These are phyloP conservation scores for Polydrusus tereticollis DNA, from an alignment of 2,888 invertebrate species.

Conservation along the genomic window DNA sequence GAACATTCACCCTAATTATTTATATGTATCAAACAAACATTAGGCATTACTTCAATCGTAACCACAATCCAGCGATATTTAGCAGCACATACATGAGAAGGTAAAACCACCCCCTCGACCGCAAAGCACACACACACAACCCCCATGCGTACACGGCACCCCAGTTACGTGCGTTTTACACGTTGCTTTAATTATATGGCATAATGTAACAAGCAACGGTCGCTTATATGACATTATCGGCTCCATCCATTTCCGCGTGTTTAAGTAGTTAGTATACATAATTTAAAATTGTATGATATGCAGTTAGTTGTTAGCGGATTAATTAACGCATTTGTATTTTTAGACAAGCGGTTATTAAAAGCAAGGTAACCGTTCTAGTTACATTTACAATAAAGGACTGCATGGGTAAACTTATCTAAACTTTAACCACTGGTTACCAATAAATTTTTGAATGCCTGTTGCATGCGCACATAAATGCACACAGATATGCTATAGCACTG, in stretches of 20 bases:
- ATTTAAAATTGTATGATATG: slow-evolving; percentile 12
- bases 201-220: slow-evolving; percentile 31
- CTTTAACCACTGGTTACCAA: too few relatives aligned
- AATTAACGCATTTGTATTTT: not conserved
- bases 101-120: slow-evolving; percentile 20
- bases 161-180: slow-evolving; percentile 27
- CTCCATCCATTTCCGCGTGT: slow-evolving; percentile 27
- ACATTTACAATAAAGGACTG: too few relatives aligned
- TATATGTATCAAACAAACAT: not conserved
- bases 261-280: slow-evolving; percentile 32
- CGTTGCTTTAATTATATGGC: slow-evolving; percentile 24
- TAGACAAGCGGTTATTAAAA: too few relatives aligned
- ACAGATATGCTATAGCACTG: too few relatives aligned
- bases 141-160: slow-evolving; percentile 11
- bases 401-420: too few relatives aligned
- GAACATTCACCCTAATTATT: too few relatives aligned
- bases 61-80: slow-evolving; percentile 14
- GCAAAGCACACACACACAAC: slow-evolving; percentile 19
- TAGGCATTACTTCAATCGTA: not conserved
- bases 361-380: too few relatives aligned
- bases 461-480: too few relatives aligned
- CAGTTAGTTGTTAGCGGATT: not conserved
- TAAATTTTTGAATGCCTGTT: too few relatives aligned
- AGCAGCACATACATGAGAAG: not conserved
- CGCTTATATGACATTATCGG: slow-evolving; percentile 25